These are phyloP conservation scores for Cylindroiulus punctatus DNA, from an alignment of 2,888 invertebrate genomes.

Conservation along the genomic window DNA sequence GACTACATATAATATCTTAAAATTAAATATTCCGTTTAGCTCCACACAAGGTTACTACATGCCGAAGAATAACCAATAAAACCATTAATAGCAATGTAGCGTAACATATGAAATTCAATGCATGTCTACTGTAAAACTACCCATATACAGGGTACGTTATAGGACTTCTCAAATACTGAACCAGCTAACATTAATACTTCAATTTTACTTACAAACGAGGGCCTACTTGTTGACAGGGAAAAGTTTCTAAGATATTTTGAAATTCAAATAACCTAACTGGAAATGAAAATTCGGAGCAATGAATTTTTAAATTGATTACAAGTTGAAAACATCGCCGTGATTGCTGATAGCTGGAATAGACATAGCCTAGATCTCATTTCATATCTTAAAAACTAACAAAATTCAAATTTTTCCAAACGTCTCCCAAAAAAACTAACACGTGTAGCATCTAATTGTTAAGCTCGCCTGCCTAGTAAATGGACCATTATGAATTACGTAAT, in stretches of 20 bases:
- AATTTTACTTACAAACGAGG: not conserved
- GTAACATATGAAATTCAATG: not conserved
- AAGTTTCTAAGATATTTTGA: not conserved
- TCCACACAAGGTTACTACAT: not conserved
- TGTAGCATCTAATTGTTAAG: not conserved
- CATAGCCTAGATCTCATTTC: slow-evolving; percentile 27
- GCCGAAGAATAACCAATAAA: not conserved
- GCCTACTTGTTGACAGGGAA: not conserved
- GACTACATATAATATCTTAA: not conserved
- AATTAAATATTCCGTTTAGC: not conserved
- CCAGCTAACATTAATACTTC: not conserved
- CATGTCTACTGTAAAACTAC: not conserved
- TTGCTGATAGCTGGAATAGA: not conserved
- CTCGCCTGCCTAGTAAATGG: too few relatives aligned
- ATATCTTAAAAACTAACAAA: not conserved
- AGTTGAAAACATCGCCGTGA: not conserved
- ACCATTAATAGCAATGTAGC: not conserved
- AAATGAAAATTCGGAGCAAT: slow-evolving; percentile 14
- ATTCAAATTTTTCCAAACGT: not conserved
- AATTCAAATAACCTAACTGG: not conserved
- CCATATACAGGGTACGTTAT: not conserved
- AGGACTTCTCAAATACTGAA: not conserved
- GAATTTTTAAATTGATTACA: not conserved
- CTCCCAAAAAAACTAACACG: not conserved
- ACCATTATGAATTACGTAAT: too few relatives aligned